A percentile compares a stretch with the other conserved stretches of the same genome.
Conservation (phyloP, 2,113 vertebrate genomes). For the Barbus barbus region DNA sequence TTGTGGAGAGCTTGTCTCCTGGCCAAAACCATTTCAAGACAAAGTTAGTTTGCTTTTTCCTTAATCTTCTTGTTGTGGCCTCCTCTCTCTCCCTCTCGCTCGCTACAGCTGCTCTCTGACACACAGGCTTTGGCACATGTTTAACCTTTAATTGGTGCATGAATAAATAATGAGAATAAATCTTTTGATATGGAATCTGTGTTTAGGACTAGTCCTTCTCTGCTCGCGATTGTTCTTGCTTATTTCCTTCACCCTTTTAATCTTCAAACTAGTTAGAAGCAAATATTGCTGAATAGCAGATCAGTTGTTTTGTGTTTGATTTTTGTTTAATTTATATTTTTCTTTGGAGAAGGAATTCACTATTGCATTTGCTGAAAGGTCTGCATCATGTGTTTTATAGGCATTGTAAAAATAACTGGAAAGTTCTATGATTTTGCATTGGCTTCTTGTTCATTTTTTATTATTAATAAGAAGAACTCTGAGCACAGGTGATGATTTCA, state of each 20-base stretch:
- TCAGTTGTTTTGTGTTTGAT: neutral
- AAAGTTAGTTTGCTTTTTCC: slow-evolving; percentile 82
- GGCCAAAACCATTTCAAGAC: slow-evolving; percentile 87
- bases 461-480: neutral
- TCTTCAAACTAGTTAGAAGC: neutral
- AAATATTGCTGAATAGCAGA: slow-evolving; percentile 10
- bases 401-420: neutral
- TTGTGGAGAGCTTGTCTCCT: slow-evolving; percentile 84
- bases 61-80: slow-evolving; percentile 83
- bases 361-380: neutral
- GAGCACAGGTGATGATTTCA: neutral
- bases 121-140: slow-evolving; percentile 46
- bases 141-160: slow-evolving; percentile 57
- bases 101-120: slow-evolving; percentile 43
- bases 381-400: neutral
- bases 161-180: slow-evolving; percentile 52
- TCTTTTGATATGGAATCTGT: slow-evolving; percentile 45
- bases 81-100: slow-evolving; percentile 74
- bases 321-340: neutral
- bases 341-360: neutral
- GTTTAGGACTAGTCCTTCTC: slow-evolving; percentile 32
- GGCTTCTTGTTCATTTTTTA: neutral
- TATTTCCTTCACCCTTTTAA: neutral
- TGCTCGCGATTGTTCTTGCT: slow-evolving; percentile 20
- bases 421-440: neutral